Evolutionary conservation across 2,797 vertebrate species (phyloP), one percentile per base, ranked within the genome.

Genomic region (Melopsittacus undulatus): DNA sequence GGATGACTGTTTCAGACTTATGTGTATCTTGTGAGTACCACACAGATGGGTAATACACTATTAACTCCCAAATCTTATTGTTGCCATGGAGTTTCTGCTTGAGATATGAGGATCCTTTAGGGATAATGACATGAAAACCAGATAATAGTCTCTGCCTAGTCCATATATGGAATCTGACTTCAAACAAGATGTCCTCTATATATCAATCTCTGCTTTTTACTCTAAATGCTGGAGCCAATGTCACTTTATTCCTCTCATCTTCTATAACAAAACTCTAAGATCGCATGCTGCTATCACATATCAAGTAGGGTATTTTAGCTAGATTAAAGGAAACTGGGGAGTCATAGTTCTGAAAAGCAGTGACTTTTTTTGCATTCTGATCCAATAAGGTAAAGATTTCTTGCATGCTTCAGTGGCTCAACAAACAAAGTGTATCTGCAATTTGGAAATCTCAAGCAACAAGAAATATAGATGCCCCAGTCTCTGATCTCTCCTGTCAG

Each of bases 191-290:
- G 17, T 76, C 24, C 9, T 89, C 3, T 74, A n/a, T 9, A 34
- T 7, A 70, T 74, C 17, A 42, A 7, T 74, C 32, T 5, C 30
- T 51, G 6, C 3, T 42, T 89, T 78, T 62, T 40, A 27, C 20
- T 78, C 10, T 49, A 81, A 91, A 75, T 2, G 0, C 15, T 40
- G 51, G 6, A 76, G 20, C 7, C 4, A 48, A 51, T 0, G 0
- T 30, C 24, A 32, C 16, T 88, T 92, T 87, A 26, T 76, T 94
- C n/a, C 11, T 87, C 64, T 89, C 19, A 64, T 74, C 51, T 92
- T 79, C 22, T 77, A 1, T n/a, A 74, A 32, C 10, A 70, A 56
- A 56, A 11, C 19, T 5, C 5, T 46, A 42, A 79, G 17, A 42
- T 63, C 48, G 48, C 49, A 74, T 7, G 4, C 34, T 52, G 5